Evolutionary conservation across 1,140 invertebrate species (phyloP), one percentile per base, ranked within the genome.

Genomic region (Contarinia nasturtii): DNA sequence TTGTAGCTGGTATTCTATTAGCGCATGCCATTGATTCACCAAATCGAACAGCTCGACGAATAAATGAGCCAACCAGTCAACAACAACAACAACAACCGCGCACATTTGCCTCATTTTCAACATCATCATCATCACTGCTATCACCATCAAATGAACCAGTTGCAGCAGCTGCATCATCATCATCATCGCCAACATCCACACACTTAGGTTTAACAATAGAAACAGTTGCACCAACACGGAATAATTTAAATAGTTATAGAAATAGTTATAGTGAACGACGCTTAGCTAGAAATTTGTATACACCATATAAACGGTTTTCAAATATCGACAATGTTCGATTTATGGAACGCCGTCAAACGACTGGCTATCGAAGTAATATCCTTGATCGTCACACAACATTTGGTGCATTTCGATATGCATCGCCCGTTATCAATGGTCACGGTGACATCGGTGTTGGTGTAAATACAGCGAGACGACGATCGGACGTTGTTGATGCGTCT

Each of bases 251-350:
- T n/a, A n/a, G 43, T 44, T 8, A 18, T n/a, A 20, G 43, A 7
- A 44, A 27, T 22, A n/a, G 14, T 49, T 54, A 17, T 55, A 57
- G n/a, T 46, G 36, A 21, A 47, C 41, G 15, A 45, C 51, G n/a
- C 15, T 19, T 18, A 20, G 21, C 61, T 4, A 54, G 59, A 8
- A 64, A 64, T 50, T 49, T 64, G 12, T 61, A 59, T 36, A 58
- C 58, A 11, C 61, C 61, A 0, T 60, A 54, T 48, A 52, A 64
- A 46, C 50, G 52, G 11, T 64, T 64, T 20, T 58, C 57, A 8
- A 60, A 54, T 47, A 52, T 49, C 11, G 48, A 49, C 38, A 18
- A 45, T 34, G 37, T 49, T 15, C 33, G 41, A 43, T 17, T 5
- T 4, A 20, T 43, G 4, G 4, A 27, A 10, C 27, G 27, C 27